Evolutionary conservation across 37 sponge, comb jelly and placozoan species (phyloP), one percentile per base, ranked within the genome.

Genomic region (Amphimedon queenslandica): DNA sequence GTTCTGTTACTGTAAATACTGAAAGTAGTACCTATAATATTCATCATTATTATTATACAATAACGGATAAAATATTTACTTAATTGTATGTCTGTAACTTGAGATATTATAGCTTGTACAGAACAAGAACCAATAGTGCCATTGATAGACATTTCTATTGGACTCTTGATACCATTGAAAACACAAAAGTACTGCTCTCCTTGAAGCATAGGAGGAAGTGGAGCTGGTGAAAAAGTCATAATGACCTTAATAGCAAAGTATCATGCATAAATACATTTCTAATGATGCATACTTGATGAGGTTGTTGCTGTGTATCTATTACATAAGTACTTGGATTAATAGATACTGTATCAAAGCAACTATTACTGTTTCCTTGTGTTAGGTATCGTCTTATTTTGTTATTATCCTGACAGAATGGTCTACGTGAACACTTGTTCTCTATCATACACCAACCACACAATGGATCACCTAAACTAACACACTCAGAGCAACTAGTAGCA

Each of bases 361-460:
- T 55, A 34, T 63, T 66, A 28, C 31, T 24, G 27, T 60, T 25
- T 60, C 61, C 61, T n/a, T 60, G 61, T 25, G 61, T 6, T 60
- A 60, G 21, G 28, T 60, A 86, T 75, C 87, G 79, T 2, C 20
- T 28, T 28, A 55, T 33, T 71, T 63, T 55, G 36, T 36, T 66
- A 63, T 73, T 75, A 75, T 88, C 80, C 55, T 66, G 29, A 75
- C 94, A 93, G 66, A 74, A 66, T 40, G 80, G 70, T 67, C 55
- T 72, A 40, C 87, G 70, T 53, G 83, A 85, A 66, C 94, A 93
- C 87, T 86, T 86, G 72, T 85, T 82, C 83, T 93, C 91, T 55
- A 93, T 76, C 32, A 69, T 72, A 78, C 94, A 93, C 94, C 94
- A 93, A 8, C 94, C 94, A 82, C 94, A 93, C 58, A 93, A 71